A percentile compares a stretch with the other conserved stretches of the same genome.
phyloP scores from a whole-genome alignment of 2,113 vertebrate species.

The Neolamprologus falcicula region DNA sequence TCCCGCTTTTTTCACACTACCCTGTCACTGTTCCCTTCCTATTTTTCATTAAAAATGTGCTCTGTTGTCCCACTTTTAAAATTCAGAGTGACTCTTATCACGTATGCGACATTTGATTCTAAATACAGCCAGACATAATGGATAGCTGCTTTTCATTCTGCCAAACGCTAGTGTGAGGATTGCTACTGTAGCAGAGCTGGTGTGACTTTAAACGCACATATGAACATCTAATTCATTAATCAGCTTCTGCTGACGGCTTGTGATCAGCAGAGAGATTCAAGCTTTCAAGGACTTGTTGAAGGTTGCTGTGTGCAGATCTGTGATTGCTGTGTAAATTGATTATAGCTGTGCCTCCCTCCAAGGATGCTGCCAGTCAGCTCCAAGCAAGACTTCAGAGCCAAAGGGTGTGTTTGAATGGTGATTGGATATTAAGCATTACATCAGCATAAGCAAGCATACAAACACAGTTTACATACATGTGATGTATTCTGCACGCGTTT shows the following conservation, averaged over 20 bases:
- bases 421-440: background rate
- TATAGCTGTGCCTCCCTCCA: conserved; percentile 40
- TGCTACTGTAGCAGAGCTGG: background rate
- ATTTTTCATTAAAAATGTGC: background rate
- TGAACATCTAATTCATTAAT: conserved; percentile 47
- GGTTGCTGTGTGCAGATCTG: conserved; percentile 52
- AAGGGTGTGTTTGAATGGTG: background rate
- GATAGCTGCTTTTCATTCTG: background rate
- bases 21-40: background rate
- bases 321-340: conserved; percentile 67
- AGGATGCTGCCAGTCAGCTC: conserved; percentile 44
- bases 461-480: background rate
- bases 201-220: conserved; percentile 22
- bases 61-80: background rate
- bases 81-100: background rate
- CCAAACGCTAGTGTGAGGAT: background rate
- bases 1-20: background rate
- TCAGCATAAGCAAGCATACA: background rate
- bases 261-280: conserved; percentile 23
- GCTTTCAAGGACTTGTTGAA: conserved; percentile 61
- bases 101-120: background rate
- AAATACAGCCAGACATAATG: background rate
- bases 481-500: background rate
- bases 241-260: conserved; percentile 33
- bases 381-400: background rate